Percentiles rank a stretch among this genome's conserved stretches.
These are phyloP conservation scores for Ischnura elegans DNA, from an alignment of 2,888 invertebrate genomes.

Conservation along the genomic window DNA sequence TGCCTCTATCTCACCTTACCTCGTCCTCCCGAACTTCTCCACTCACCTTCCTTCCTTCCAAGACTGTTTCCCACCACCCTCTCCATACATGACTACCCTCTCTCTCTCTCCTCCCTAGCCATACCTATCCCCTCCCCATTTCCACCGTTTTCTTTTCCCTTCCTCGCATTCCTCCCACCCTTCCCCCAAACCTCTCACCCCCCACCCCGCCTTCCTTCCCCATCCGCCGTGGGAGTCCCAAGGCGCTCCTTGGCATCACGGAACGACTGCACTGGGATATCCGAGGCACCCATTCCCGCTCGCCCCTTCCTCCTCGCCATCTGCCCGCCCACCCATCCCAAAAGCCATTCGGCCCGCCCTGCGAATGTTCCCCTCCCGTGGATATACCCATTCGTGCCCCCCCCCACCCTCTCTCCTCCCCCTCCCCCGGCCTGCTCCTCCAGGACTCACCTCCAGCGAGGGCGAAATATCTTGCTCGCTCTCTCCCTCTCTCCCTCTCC, in stretches of 20 bases:
- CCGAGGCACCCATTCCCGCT: slow-evolving; percentile 53
- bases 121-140: background rate
- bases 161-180: background rate
- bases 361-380: background rate
- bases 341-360: background rate
- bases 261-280: slow-evolving; percentile 64
- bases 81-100: too few species aligned
- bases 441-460: background rate
- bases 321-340: background rate
- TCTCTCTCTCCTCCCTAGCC: background rate
- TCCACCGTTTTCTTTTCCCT: background rate
- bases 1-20: background rate
- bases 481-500: background rate
- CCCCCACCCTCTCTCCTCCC: background rate
- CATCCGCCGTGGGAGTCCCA: slow-evolving; percentile 42
- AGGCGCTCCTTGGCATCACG: slow-evolving; percentile 59
- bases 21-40: background rate
- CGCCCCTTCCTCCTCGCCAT: background rate
- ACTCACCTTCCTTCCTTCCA: background rate
- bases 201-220: background rate
- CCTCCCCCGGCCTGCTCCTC: background rate
- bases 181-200: background rate
- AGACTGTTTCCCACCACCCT: background rate
- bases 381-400: background rate
- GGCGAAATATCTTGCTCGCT: background rate